phyloP scores from a whole-genome alignment of 2,888 invertebrate species.

The Drosophila birchii region DNA sequence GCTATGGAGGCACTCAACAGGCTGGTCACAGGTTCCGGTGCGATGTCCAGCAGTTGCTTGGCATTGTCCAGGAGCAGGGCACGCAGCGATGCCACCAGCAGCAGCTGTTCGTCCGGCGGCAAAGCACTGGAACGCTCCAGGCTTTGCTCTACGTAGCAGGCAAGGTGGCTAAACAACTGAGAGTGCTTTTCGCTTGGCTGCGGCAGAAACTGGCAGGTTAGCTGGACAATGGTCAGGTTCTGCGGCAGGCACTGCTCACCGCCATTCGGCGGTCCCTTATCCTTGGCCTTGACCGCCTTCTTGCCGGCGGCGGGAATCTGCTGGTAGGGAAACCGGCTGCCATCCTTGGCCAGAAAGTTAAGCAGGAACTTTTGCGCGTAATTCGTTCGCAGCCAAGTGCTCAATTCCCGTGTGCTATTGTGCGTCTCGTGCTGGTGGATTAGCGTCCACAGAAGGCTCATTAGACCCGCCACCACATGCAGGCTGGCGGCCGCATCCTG shows the following conservation, averaged over 20 bases:
- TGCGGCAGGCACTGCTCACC: slow-evolving; percentile 85
- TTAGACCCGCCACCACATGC: slow-evolving; percentile 87
- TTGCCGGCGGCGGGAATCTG: slow-evolving; percentile 52
- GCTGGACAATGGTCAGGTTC: slow-evolving; percentile 86
- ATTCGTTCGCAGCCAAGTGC: slow-evolving; percentile 86
- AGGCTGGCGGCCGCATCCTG: slow-evolving; percentile 88
- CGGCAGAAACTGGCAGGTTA: slow-evolving; percentile 85
- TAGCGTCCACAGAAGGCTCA: slow-evolving; percentile 87
- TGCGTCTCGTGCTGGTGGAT: slow-evolving; percentile 81
- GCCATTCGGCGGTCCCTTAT: slow-evolving; percentile 63
- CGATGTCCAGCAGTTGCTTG: slow-evolving; percentile 49
- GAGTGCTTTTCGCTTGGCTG: slow-evolving; percentile 42
- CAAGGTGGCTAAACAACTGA: slow-evolving; percentile 43
- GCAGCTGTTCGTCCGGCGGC: slow-evolving; percentile 60
- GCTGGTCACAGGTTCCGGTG: slow-evolving; percentile 67
- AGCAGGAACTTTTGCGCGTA: slow-evolving; percentile 86
- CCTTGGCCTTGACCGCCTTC: slow-evolving; percentile 28
- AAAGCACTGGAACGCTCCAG: slow-evolving; percentile 51
- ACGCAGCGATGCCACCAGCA: slow-evolving; percentile 72
- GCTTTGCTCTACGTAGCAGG: slow-evolving; percentile 48
- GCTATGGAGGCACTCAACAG: slow-evolving; percentile 76
- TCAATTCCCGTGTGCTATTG: slow-evolving; percentile 83
- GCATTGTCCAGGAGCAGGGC: slow-evolving; percentile 73
- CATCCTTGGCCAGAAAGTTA: slow-evolving; percentile 83
- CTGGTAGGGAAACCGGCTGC: slow-evolving; percentile 82